Conservation (phyloP, 2,888 invertebrate species). For the Pollenia angustigena region DNA sequence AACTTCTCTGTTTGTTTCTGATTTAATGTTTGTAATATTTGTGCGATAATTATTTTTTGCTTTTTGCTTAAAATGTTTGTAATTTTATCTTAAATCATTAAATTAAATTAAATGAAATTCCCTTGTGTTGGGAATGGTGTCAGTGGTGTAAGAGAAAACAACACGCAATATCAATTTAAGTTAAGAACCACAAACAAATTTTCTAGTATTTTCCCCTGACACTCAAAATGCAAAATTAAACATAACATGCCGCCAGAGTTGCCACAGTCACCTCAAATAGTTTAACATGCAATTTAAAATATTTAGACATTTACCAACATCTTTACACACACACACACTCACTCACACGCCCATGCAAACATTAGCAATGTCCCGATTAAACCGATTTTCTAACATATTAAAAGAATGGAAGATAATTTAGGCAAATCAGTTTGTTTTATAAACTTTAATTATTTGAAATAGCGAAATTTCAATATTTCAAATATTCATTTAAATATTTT, state of each 20-base stretch:
- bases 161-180: constrained; percentile 1
- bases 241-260: constrained; percentile 49
- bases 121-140: background rate
- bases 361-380: too few species aligned
- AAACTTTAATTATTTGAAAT: too few species aligned
- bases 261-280: constrained; percentile 56
- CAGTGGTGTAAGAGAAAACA: background rate
- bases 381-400: too few species aligned
- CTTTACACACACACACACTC: too few species aligned
- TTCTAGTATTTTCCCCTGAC: constrained; percentile 30
- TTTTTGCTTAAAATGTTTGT: background rate
- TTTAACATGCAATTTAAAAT: background rate
- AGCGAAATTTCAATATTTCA: too few species aligned
- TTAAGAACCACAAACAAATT: constrained; percentile 36
- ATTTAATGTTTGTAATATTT: too few species aligned
- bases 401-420: too few species aligned
- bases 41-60: too few species aligned
- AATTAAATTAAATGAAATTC: background rate
- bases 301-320: background rate
- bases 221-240: constrained; percentile 73
- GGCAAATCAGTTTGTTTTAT: too few species aligned
- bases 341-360: too few species aligned
- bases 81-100: constrained; percentile 16
- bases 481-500: too few species aligned
- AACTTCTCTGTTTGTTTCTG: too few species aligned